These are phyloP conservation scores for Sebastes miniatus DNA, from an alignment of 2,797 vertebrate genomes.

Conservation along the genomic window DNA sequence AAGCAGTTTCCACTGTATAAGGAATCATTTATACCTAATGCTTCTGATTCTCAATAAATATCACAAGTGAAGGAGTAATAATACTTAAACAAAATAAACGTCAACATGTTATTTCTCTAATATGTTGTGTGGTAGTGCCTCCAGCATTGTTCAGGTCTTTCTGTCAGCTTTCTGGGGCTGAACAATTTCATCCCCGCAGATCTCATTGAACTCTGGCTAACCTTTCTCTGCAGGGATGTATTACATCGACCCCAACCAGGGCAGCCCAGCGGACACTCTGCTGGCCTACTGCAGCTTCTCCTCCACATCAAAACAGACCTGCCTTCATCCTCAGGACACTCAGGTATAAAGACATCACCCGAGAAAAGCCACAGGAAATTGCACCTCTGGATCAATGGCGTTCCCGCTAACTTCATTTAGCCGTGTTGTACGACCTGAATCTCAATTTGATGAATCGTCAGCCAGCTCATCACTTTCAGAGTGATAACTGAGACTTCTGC, in stretches of 20 bases:
- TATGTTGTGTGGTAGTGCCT: background rate
- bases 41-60: background rate
- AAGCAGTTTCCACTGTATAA: background rate
- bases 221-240: conserved; percentile 83
- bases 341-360: conserved; percentile 76
- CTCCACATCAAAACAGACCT: conserved; percentile 82
- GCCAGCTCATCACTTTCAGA: background rate
- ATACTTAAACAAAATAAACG: too few relatives aligned
- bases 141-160: background rate
- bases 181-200: background rate
- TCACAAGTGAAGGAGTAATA: background rate
- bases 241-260: conserved; percentile 94
- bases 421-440: background rate
- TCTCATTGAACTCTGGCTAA: conserved; percentile 21
- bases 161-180: background rate
- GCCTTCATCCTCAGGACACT: conserved; percentile 81
- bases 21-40: background rate
- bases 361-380: conserved; percentile 2
- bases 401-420: background rate
- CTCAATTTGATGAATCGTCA: background rate
- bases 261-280: conserved; percentile 85
- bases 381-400: background rate
- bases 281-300: conserved; percentile 91
- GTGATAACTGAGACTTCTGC: background rate
- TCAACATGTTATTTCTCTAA: background rate